Evolutionary conservation across 2,113 vertebrate species (phyloP).

Genomic region (Neolamprologus fasciatus): DNA sequence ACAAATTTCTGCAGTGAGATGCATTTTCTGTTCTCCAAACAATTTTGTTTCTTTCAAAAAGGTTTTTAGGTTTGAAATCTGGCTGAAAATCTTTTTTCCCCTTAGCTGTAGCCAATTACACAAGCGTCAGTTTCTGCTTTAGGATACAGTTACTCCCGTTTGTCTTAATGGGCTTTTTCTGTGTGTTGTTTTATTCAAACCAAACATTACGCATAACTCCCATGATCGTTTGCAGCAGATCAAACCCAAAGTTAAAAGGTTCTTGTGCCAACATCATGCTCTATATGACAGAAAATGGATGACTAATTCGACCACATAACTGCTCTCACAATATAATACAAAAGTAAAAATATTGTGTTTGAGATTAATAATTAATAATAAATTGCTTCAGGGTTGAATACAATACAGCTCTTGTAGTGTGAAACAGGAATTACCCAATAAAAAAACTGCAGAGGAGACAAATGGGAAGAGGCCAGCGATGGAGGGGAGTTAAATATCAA

Average conservation of each 20-base stretch:
- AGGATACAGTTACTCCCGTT: not conserved
- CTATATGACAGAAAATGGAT: not conserved
- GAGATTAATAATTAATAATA: conserved; percentile 11
- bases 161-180: not conserved
- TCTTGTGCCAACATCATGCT: not conserved
- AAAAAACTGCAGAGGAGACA: not conserved
- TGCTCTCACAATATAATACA: not conserved
- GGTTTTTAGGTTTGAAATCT: not conserved
- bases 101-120: not conserved
- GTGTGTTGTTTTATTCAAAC: not conserved
- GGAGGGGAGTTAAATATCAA: conserved; percentile 9
- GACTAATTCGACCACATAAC: not conserved
- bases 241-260: not conserved
- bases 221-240: not conserved
- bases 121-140: not conserved
- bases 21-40: not conserved
- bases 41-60: not conserved
- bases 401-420: not conserved
- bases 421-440: not conserved
- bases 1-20: not conserved
- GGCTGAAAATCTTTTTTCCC: not conserved
- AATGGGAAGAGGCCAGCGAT: conserved; percentile 7
- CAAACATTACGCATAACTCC: not conserved
- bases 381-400: conserved; percentile 4
- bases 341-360: conserved; percentile 29